These are phyloP conservation scores for Thomomys bottae DNA, from an alignment of 2,113 vertebrate species.

Conservation along the genomic window DNA sequence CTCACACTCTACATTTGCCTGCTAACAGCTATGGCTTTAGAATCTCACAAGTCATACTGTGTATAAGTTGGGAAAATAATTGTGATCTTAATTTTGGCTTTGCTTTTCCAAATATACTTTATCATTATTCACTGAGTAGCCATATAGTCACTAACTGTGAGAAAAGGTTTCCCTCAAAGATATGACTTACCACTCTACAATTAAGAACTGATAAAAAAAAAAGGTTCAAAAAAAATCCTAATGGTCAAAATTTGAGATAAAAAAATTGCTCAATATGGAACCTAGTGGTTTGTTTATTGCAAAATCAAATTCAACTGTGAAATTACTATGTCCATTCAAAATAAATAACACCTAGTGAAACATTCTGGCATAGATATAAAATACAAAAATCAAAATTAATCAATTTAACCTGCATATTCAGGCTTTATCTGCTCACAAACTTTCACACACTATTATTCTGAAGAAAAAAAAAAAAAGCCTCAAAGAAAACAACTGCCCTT, in stretches of 20 bases:
- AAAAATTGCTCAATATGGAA: constrained; percentile 54
- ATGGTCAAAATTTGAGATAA: constrained; percentile 57
- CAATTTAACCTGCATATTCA: constrained; percentile 72
- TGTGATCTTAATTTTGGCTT: constrained; percentile 69
- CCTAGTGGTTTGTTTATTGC: constrained; percentile 59
- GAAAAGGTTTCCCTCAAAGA: constrained; percentile 45
- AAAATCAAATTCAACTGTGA: constrained; percentile 54
- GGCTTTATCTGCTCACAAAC: constrained; percentile 76
- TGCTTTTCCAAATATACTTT: constrained; percentile 76
- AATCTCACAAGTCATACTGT: constrained; percentile 51
- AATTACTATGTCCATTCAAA: constrained; percentile 69
- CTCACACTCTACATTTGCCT: background rate
- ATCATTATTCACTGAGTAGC: constrained; percentile 41
- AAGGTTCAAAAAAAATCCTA: background rate
- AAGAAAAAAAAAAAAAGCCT: constrained; percentile 76
- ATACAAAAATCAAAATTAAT: constrained; percentile 67
- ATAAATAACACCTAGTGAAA: constrained; percentile 75
- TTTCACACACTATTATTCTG: constrained; percentile 65
- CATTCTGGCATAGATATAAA: constrained; percentile 64
- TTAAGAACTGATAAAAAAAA: constrained; percentile 35
- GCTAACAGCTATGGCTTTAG: constrained; percentile 52
- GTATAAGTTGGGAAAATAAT: constrained; percentile 74
- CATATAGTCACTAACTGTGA: constrained; percentile 36
- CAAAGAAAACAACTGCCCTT: constrained; percentile 67
- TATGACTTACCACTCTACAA: constrained; percentile 37